Base-by-base conservation (phyloP, 2,113 vertebrate genomes). In the Brachypodius melanocephalos region DNA sequence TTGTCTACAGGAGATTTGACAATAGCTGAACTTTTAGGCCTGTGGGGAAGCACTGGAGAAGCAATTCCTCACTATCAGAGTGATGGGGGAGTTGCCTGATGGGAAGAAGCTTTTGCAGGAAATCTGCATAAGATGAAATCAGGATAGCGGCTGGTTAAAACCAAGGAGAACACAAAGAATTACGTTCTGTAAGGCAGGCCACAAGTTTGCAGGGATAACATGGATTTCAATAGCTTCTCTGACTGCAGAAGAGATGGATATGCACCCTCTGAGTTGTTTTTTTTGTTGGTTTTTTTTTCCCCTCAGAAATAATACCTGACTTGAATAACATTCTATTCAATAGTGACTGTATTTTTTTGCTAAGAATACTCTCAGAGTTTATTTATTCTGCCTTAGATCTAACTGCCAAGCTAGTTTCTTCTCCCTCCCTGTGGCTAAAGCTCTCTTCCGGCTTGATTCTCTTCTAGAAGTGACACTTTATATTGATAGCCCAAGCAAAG, bases 81-180 rank as follows among this genome's bases (percentile, higher is more conserved):
- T 57, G 45, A 89, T 79, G 69, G 51, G 28, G 54, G 67, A 91
- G 40, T 26, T 72, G 77, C 90, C 84, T 68, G 63, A 78, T 93
- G 74, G 78, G 72, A 97, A 96, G 76, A 38, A 93, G 48, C 46
- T 97, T 90, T 97, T 96, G 89, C 83, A 90, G 95, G 79, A 89
- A 83, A 95, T 84, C 20, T 71, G 29, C 42, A 54, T 4, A 45
- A 96, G 81, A 83, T 92, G 90, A 95, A 92, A 95, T 88, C 65
- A 93, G 89, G 95, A 92, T 3, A 96, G 67, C 72, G 97, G 94
- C 74, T 95, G 62, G 52, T 82, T 68, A 66, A 94, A 96, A 93
- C 61, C 75, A 82, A 93, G 88, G 66, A 92, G 79, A 95, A 88
- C 74, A 95, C 3, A 43, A 61, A 51, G 48, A 49, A 62, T 46